Evolutionary conservation across 2,797 vertebrate species (phyloP), one percentile per base, ranked within the genome.

Genomic region (Mastacembelus armatus): DNA sequence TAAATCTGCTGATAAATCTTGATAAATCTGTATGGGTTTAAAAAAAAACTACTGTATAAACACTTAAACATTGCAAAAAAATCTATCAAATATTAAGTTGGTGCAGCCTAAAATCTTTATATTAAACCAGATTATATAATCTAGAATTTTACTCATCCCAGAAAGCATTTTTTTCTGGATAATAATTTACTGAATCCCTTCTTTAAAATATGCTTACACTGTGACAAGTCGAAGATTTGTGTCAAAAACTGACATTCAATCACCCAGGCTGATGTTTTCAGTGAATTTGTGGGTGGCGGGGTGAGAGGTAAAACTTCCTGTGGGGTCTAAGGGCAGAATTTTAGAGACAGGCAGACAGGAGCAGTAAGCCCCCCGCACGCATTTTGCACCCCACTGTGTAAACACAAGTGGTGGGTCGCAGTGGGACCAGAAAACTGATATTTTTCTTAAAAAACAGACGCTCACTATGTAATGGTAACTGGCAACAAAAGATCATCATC

Each of bases 211-310:
- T 36, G 4, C 6, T 24, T 4, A 21, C 2, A 5, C 15, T 59
- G 29, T 42, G 0, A 50, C 4, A 33, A 12, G 7, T 4, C 6
- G 32, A 3, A n/a, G n/a, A n/a, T n/a, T n/a, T n/a, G n/a, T n/a
- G 9, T 6, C 5, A 35, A 5, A 2, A 5, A n/a, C n/a, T 14
- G 2, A 35, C 12, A 35, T 35, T 35, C 35, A 35, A 15, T 35
- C 14, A 2, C 33, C 32, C 2, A 24, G n/a, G 40, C 14, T 30
- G 2, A 10, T 36, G 9, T 54, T 74, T 58, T 48, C 30, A 35
- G 9, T 22, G 21, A 62, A 63, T 70, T 61, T 65, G 74, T 89
- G 88, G 81, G 84, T 87, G 89, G 79, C 67, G 27, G 78, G 72
- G 78, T 66, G 4, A 69, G 52, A 65, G 15, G 9, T 47, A 58